Percentiles rank a stretch among this genome's conserved stretches.
phyloP scores from a whole-genome alignment of 2,888 invertebrate genomes.

The Criorhina ranunculi region DNA sequence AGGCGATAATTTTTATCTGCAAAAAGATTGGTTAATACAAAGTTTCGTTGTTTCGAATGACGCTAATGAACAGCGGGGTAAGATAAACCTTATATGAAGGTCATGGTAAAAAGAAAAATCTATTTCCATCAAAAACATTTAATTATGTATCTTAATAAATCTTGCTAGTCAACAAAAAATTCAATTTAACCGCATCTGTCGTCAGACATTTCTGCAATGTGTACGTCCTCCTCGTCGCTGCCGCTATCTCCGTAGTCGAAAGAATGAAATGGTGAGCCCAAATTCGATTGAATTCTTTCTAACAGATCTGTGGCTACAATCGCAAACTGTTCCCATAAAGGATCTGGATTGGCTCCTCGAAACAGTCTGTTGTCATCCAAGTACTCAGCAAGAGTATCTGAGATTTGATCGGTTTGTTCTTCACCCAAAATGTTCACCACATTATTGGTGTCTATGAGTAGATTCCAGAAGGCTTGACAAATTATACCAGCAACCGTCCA shows the following conservation, averaged over 20 bases:
- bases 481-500: slow-evolving; percentile 90
- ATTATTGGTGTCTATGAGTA: slow-evolving; percentile 86
- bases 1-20: no score
- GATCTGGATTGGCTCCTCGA: slow-evolving; percentile 80
- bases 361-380: slow-evolving; percentile 86
- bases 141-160: slow-evolving; percentile 15
- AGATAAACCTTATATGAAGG: no score
- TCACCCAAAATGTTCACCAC: slow-evolving; percentile 85
- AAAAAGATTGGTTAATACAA: no score
- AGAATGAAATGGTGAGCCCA: slow-evolving; percentile 51
- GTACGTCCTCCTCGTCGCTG: slow-evolving; percentile 80
- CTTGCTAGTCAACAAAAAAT: slow-evolving; percentile 22
- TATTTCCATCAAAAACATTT: slow-evolving; percentile 38
- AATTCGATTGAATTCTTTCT: slow-evolving; percentile 85
- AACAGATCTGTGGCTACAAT: slow-evolving; percentile 90
- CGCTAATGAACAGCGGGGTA: no score
- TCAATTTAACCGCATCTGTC: slow-evolving; percentile 24
- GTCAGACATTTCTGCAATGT: slow-evolving; percentile 80
- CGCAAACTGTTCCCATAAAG: slow-evolving; percentile 90
- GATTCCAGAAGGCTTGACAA: slow-evolving; percentile 91
- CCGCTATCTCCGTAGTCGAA: slow-evolving; percentile 78
- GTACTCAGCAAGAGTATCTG: slow-evolving; percentile 86
- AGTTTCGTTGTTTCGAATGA: no score
- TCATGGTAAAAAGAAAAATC: background rate
- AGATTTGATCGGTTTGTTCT: slow-evolving; percentile 85